Evolutionary conservation across 1,140 invertebrate genomes (phyloP).

Genomic region (Araneus ventricosus): DNA sequence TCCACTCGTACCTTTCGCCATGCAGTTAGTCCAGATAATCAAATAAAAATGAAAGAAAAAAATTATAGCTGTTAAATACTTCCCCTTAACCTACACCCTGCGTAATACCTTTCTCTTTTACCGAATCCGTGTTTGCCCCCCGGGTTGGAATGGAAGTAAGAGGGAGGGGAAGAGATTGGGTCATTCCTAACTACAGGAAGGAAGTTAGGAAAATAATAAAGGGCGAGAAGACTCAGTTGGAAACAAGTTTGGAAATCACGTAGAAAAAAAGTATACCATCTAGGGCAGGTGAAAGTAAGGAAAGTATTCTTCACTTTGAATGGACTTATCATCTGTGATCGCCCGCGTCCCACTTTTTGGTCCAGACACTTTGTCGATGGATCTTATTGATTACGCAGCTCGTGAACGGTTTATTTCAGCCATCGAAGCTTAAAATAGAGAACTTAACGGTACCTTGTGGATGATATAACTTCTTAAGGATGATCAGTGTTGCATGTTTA

Average conservation of each 20-base stretch:
- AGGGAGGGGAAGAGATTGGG: not conserved
- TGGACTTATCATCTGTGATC: constrained; percentile 36
- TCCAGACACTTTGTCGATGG: not conserved
- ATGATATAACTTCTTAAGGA: not conserved
- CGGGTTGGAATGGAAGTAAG: not conserved
- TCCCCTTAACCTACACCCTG: constrained; percentile 47
- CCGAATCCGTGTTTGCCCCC: not conserved
- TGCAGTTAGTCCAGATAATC: not conserved
- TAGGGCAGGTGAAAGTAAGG: constrained; percentile 50
- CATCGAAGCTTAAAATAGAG: constrained; percentile 2
- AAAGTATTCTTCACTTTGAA: constrained; percentile 50
- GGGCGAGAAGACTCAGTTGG: constrained; percentile 12
- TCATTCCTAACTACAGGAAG: not conserved
- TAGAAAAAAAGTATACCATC: not conserved
- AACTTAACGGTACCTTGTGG: not conserved
- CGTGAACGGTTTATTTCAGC: constrained; percentile 1
- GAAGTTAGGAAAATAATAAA: constrained; percentile 35
- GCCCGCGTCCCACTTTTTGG: not conserved
- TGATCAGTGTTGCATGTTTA: not conserved
- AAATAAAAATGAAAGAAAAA: constrained; percentile 12
- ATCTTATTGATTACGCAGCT: not conserved
- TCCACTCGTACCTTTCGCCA: not conserved
- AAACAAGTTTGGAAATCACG: constrained; percentile 35
- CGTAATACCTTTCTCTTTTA: constrained; percentile 18
- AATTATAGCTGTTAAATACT: not conserved